Conservation (phyloP, 2,113 vertebrate genomes). For the Myrmecophaga tridactyla region DNA sequence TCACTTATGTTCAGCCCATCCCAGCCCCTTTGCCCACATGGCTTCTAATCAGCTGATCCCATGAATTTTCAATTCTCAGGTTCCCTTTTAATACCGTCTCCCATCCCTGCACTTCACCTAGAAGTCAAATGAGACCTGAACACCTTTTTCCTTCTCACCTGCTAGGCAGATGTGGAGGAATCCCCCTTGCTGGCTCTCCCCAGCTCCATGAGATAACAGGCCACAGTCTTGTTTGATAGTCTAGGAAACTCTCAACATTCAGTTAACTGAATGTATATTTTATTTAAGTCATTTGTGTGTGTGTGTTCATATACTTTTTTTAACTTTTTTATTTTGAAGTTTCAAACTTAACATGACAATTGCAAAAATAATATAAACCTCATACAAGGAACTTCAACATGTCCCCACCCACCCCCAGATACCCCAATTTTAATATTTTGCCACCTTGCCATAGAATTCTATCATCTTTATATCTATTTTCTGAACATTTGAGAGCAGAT, state of each 20-base stretch:
- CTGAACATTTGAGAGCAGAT: no score
- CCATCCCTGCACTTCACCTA: neutral
- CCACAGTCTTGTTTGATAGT: neutral
- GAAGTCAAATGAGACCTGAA: neutral
- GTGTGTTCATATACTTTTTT: neutral
- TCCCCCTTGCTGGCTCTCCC: neutral
- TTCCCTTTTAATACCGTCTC: neutral
- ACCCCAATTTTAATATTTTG: no score
- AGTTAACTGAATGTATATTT: neutral
- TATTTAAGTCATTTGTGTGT: neutral
- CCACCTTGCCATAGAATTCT: no score
- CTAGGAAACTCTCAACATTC: neutral
- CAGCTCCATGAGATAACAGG: neutral
- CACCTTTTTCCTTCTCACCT: neutral
- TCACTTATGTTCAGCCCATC: accelerated
- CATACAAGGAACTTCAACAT: no score
- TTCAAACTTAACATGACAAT: neutral
- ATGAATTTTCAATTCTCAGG: neutral
- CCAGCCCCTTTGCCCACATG: neutral
- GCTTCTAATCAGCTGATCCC: neutral
- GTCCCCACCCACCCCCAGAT: no score
- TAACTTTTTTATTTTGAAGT: no score
- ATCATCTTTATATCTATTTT: no score
- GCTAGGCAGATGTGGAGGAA: no score
- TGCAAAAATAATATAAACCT: no score